Evolutionary conservation across 2,888 invertebrate genomes (phyloP), one percentile per base, ranked within the genome.

Genomic region (Scaptomyza parva): DNA sequence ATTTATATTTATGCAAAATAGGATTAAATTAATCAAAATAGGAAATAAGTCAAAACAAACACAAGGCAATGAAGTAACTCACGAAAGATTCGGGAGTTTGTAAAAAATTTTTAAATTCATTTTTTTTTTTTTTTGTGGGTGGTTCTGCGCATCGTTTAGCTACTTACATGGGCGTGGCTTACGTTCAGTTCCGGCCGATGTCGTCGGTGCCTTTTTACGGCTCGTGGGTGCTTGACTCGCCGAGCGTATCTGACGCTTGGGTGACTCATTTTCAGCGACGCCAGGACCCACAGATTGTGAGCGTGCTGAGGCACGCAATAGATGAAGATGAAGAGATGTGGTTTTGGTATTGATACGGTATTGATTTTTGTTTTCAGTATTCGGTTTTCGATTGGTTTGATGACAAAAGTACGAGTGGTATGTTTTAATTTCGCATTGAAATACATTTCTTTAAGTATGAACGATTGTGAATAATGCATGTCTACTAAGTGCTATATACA

Each of bases 81-180:
- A 70, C 65, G 60, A 67, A 48, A 55, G 28, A 57, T 35, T 61
- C 39, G 61, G 53, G 54, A 58, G 72, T 68, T 68, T 24, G 33
- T 50, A 17, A 71, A 22, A 20, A 40, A 18, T 26, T 50, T 62
- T 41, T 26, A 44, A 26, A 55, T 48, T 22, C 48, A n/a, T 39
- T 50, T 40, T 58, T 24, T 18, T 44, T 39, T 48, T 44, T 64
- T 37, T 54, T 62, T 61, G 52, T 70, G 26, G 51, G 61, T 59
- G 67, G 48, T 44, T 65, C 67, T 78, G 68, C 76, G 68, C 75
- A 62, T 63, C 64, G 35, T 74, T 71, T 78, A 60, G 66, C 86
- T 90, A 94, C 93, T 95, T 95, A 93, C 94, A 94, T 90, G 95
- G 95, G 89, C 95, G 93, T 78, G 95, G 93, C 92, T 95, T 94